phyloP scores from a whole-genome alignment of 2,113 vertebrate genomes.

The Lethenteron reissneri region DNA sequence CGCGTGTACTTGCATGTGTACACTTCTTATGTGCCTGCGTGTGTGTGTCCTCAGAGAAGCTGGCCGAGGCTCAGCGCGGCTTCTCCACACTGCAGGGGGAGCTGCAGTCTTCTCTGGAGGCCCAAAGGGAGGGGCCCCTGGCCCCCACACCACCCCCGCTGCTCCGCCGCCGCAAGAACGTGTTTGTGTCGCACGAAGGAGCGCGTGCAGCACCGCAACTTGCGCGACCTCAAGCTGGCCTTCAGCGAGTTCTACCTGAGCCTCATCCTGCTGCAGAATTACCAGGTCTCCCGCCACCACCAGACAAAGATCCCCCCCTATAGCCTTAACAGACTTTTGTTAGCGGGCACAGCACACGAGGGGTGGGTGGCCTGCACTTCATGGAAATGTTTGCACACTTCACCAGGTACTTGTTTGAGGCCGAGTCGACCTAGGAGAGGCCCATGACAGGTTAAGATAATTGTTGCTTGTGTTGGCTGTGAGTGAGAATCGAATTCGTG shows the following conservation, averaged over 20 bases:
- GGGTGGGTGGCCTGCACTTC: neutral
- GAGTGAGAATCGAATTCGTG: no score
- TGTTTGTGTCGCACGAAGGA: constrained; percentile 90
- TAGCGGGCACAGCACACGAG: neutral
- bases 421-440: no score
- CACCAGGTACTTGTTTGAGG: no score
- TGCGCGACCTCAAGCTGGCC: constrained; percentile 89
- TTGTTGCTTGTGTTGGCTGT: no score
- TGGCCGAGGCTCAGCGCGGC: constrained; percentile 74
- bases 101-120: constrained; percentile 74
- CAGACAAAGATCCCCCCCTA: neutral
- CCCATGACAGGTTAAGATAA: no score
- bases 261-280: constrained; percentile 96
- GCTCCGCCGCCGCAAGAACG: constrained; percentile 51
- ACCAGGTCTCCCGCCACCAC: constrained; percentile 39
- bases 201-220: constrained; percentile 78
- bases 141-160: constrained; percentile 33
- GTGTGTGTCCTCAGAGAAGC: constrained; percentile 40
- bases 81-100: constrained; percentile 84
- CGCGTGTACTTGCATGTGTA: neutral
- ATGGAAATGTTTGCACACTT: no score
- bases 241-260: constrained; percentile 99
- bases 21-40: neutral
- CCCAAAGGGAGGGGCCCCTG: constrained; percentile 53
- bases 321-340: neutral